Evolutionary conservation across 2,888 invertebrate genomes (phyloP), one percentile per base, ranked within the genome.

Genomic region (Apodemia hepburni): DNA sequence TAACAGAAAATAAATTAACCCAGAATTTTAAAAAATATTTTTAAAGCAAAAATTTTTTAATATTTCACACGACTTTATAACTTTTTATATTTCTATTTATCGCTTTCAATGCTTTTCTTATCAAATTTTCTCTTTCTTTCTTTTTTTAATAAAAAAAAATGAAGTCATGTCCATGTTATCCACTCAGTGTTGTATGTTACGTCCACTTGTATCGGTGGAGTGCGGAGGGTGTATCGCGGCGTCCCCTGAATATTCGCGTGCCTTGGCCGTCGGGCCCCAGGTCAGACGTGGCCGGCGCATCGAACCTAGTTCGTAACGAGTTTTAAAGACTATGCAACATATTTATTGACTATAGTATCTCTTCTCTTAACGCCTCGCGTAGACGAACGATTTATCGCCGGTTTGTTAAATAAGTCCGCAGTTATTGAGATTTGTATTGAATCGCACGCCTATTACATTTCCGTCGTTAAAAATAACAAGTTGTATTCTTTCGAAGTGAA

Each of bases 221-320:
- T 54, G 51, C 18, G 51, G 22, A 1, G 42, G 49, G 49, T 51
- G 63, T 51, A 27, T 59, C 57, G 49, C 61, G 65, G 64, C 64
- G 64, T 61, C 58, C 64, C 62, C 61, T 58, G 62, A 49, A 45
- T 22, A 51, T 49, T 66, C 65, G 66, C 67, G 69, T 71, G 71
- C 71, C 69, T 68, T 67, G 42, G 64, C 64, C 65, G 66, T 63
- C 61, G 68, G 67, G 67, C 70, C 68, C 61, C 68, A 65, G 72
- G 75, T 73, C 59, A 66, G 73, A 75, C 77, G 75, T 69, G 70
- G 66, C 70, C 69, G 67, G 69, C 69, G 65, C 67, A 62, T 66
- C 72, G 78, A 74, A 77, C 79, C 65, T 71, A 75, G 78, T 80
- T 79, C 79, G 80, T 73, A 69, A 68, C 71, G 72, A 75, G 71